Percentiles rank a stretch among this genome's conserved stretches.
Conservation (phyloP, 2,888 invertebrate genomes). For the Eupeodes latifasciatus region DNA sequence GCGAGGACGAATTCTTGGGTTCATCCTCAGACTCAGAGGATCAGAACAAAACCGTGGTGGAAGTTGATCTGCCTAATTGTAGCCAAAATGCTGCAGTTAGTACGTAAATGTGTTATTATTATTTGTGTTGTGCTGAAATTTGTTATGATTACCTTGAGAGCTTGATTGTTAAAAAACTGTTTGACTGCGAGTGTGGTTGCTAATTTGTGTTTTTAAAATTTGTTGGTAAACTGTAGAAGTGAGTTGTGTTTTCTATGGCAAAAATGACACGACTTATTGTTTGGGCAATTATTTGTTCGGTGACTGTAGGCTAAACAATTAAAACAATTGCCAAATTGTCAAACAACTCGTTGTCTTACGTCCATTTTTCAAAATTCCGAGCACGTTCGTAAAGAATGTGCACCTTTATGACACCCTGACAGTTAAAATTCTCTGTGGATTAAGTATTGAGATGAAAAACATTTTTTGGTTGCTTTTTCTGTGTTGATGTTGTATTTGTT, state of each 20-base stretch:
- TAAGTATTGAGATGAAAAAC: conserved; percentile 3
- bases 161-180: conserved; percentile 2
- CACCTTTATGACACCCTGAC: background rate
- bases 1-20: too few relatives aligned
- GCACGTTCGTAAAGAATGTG: conserved; percentile 3
- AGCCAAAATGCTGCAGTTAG: too few relatives aligned
- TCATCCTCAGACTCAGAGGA: too few relatives aligned
- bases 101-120: background rate
- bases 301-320: conserved; percentile 12
- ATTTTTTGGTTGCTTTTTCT: background rate
- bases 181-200: background rate
- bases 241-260: background rate
- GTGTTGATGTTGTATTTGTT: background rate
- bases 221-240: too few relatives aligned
- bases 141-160: background rate
- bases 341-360: conserved; percentile 3
- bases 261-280: too few relatives aligned
- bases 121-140: background rate
- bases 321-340: background rate
- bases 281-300: background rate
- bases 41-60: too few relatives aligned
- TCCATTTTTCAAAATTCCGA: conserved; percentile 2
- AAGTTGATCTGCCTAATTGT: too few relatives aligned
- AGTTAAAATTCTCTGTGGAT: background rate
- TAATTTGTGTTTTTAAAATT: background rate